phyloP scores from a whole-genome alignment of 2,888 invertebrate species.

The Brenthis ino region DNA sequence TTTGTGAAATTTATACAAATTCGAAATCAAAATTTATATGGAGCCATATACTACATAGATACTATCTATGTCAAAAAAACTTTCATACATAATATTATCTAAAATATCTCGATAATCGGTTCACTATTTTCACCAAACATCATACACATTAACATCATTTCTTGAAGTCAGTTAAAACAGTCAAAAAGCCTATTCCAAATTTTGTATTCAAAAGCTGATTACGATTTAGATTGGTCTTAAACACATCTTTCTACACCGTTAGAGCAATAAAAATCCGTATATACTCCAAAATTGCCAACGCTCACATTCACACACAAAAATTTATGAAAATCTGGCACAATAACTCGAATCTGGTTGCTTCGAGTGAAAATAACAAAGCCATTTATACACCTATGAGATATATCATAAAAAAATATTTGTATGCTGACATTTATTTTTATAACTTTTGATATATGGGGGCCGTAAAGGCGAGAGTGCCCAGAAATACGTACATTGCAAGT shows the following conservation, averaged over 20 bases:
- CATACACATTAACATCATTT: no score
- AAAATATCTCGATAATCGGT: no score
- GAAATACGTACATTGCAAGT: neutral
- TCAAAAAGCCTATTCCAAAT: no score
- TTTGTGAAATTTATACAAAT: no score
- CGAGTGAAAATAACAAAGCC: constrained; percentile 1
- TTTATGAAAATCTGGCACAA: constrained; percentile 8
- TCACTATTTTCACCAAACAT: no score
- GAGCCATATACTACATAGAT: no score
- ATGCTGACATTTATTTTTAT: constrained; percentile 13
- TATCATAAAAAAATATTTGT: constrained; percentile 13
- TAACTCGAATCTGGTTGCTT: constrained; percentile 8
- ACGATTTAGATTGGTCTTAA: neutral
- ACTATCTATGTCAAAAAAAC: no score
- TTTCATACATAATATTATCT: no score
- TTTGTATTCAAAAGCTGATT: no score
- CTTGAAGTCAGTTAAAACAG: no score
- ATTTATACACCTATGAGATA: constrained; percentile 15
- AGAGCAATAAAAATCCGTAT: neutral
- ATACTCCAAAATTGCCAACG: neutral
- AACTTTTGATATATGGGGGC: neutral
- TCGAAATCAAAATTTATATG: no score
- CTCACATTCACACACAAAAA: neutral
- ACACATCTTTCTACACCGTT: neutral
- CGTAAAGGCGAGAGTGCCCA: neutral